Conservation (phyloP, 2,888 invertebrate species). For the Caenorhabditis sp. region DNA sequence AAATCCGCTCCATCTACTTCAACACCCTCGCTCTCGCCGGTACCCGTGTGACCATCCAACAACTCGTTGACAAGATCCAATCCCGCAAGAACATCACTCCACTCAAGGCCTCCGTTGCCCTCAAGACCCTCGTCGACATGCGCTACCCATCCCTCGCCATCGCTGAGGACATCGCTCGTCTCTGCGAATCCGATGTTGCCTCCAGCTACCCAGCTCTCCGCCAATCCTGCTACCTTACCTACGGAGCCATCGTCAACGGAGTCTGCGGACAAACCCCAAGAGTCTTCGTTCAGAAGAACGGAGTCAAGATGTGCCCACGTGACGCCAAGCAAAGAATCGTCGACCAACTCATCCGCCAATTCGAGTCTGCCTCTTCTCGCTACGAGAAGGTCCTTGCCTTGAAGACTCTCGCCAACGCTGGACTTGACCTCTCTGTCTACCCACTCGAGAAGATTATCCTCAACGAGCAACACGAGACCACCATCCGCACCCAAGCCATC, state of each 20-base stretch:
- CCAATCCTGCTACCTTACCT: constrained; percentile 77
- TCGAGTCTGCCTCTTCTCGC: constrained; percentile 66
- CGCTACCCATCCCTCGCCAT: constrained; percentile 69
- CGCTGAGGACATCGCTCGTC: constrained; percentile 64
- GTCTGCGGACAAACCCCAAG: constrained; percentile 74
- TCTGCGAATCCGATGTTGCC: constrained; percentile 69
- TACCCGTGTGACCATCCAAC: constrained; percentile 72
- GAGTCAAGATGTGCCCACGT: constrained; percentile 70
- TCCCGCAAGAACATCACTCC: constrained; percentile 71
- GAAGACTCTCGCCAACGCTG: constrained; percentile 82
- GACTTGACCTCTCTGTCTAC: constrained; percentile 75
- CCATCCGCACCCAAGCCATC: constrained; percentile 78
- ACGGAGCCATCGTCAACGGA: constrained; percentile 75
- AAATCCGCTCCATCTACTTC: constrained; percentile 74
- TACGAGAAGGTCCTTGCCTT: constrained; percentile 80
- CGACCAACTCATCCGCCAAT: constrained; percentile 62
- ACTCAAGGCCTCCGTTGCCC: constrained; percentile 69
- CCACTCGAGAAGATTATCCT: constrained; percentile 81
- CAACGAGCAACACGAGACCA: constrained; percentile 69
- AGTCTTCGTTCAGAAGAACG: constrained; percentile 57
- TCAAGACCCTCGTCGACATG: constrained; percentile 74
- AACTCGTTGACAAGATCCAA: constrained; percentile 72
- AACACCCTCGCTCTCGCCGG: constrained; percentile 77
- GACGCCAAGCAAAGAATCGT: constrained; percentile 74
- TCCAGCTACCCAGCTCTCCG: constrained; percentile 66